A percentile compares a stretch with the other conserved stretches of the same genome.
phyloP scores from a whole-genome alignment of 53 echinoderm and acorn worm species.

The Echinarachnius parma region DNA sequence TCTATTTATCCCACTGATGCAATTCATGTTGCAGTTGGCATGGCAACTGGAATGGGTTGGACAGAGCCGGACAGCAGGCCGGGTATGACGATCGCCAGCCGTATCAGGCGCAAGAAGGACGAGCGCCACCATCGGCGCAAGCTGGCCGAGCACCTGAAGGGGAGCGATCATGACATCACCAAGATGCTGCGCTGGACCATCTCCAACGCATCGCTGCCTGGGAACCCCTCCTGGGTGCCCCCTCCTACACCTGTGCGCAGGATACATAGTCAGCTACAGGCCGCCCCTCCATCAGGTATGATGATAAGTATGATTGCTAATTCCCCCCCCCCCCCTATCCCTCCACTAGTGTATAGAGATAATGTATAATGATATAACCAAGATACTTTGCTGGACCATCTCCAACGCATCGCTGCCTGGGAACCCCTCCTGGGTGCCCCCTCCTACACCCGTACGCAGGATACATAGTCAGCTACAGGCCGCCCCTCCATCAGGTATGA shows the following conservation, averaged over 20 bases:
- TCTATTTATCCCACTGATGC: no score
- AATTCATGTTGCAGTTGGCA: no score
- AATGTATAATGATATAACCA: no score
- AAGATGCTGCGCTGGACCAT: slow-evolving; percentile 46
- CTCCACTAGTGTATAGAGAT: no score
- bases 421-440: slow-evolving; percentile 24
- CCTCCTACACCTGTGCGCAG: background rate
- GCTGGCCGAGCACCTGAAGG: background rate
- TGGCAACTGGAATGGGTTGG: no score
- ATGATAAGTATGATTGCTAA: slow-evolving; percentile 13
- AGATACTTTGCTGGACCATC: slow-evolving; percentile 40
- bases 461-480: slow-evolving; percentile 5
- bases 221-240: slow-evolving; percentile 22
- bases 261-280: slow-evolving; percentile 12
- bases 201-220: slow-evolving; percentile 13
- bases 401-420: slow-evolving; percentile 14
- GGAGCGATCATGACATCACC: slow-evolving; percentile 35
- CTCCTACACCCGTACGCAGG: slow-evolving; percentile 1
- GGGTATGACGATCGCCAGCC: slow-evolving; percentile 43
- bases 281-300: slow-evolving; percentile 20
- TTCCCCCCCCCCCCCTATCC: background rate
- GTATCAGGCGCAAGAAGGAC: slow-evolving; percentile 64
- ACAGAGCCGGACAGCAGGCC: slow-evolving; percentile 24
- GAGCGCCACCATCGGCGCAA: slow-evolving; percentile 48
- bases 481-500: no score